Percentiles rank a stretch among this genome's conserved stretches.
Evolutionary conservation across 2,888 invertebrate genomes (phyloP).

Genomic region (Zaprionus lineosus): DNA sequence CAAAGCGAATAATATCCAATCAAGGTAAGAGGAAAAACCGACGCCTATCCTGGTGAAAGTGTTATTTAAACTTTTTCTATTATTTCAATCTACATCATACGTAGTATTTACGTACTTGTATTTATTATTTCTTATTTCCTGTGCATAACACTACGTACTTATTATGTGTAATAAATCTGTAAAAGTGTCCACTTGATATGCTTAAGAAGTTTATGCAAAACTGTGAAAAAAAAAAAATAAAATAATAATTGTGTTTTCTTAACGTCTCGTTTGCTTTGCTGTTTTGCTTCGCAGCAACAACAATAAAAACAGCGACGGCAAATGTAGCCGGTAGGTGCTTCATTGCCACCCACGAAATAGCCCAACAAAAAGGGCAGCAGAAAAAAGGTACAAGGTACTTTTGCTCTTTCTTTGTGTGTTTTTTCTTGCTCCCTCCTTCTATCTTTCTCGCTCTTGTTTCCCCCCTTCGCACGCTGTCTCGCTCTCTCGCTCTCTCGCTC

Average conservation of each 20-base stretch:
- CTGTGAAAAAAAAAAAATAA: conserved; percentile 15
- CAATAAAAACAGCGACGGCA: conserved; percentile 38
- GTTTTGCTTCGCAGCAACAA: conserved; percentile 52
- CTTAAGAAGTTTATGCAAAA: conserved; percentile 6
- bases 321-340: conserved; percentile 68
- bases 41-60: conserved; percentile 69
- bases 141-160: conserved; percentile 20
- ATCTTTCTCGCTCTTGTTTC: background rate
- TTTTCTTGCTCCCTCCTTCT: background rate
- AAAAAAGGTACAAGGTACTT: conserved; percentile 52
- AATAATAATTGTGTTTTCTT: too few species aligned
- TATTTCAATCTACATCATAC: too few species aligned
- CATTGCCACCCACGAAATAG: conserved; percentile 67
- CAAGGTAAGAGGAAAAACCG: conserved; percentile 66
- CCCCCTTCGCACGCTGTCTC: background rate
- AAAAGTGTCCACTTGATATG: too few species aligned
- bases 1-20: conserved; percentile 18
- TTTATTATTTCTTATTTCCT: too few species aligned
- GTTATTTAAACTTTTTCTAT: conserved; percentile 46
- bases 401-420: conserved; percentile 40
- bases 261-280: conserved; percentile 56
- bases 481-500: conserved; percentile 1
- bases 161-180: conserved; percentile 28
- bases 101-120: too few species aligned
- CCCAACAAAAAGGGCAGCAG: conserved; percentile 63